Conservation (phyloP, 2,797 vertebrate species). For the Sebastes cheni region DNA sequence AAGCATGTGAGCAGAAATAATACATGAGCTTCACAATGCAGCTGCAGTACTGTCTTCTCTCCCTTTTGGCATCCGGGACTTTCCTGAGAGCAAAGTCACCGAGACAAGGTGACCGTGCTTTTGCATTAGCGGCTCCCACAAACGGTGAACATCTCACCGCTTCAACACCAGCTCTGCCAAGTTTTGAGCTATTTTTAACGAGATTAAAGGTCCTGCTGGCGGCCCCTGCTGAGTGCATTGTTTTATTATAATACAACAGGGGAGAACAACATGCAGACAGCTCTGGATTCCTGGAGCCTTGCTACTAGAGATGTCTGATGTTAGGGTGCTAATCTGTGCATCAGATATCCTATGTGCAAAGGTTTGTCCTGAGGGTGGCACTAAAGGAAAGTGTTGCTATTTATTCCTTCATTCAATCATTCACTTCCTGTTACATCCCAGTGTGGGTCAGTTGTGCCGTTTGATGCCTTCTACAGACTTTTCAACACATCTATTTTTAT, state of each 20-base stretch:
- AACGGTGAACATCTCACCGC: not conserved
- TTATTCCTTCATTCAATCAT: not conserved
- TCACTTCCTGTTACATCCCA: not conserved
- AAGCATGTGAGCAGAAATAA: not conserved
- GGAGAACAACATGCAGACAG: not conserved
- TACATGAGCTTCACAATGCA: not conserved
- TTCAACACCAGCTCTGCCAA: not conserved
- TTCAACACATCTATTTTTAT: slow-evolving; percentile 47
- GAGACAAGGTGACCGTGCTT: slow-evolving; percentile 31
- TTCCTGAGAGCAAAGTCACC: slow-evolving; percentile 12
- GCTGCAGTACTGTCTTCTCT: not conserved
- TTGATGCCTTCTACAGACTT: not conserved
- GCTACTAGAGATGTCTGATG: not conserved
- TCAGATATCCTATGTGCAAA: not conserved
- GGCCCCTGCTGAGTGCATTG: not conserved
- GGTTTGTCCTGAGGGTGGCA: not conserved
- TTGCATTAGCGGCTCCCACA: slow-evolving; percentile 1
- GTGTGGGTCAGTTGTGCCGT: not conserved
- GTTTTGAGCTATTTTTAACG: slow-evolving; percentile 37
- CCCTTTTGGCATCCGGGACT: slow-evolving; percentile 22
- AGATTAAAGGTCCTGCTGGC: not conserved
- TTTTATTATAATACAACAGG: not conserved
- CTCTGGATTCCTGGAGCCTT: not conserved
- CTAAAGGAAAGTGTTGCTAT: not conserved
- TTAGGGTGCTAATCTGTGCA: not conserved